Percentiles rank a stretch among this genome's conserved stretches.
phyloP scores from a whole-genome alignment of 2,888 invertebrate species.

The Pharmacophagus antenor region DNA sequence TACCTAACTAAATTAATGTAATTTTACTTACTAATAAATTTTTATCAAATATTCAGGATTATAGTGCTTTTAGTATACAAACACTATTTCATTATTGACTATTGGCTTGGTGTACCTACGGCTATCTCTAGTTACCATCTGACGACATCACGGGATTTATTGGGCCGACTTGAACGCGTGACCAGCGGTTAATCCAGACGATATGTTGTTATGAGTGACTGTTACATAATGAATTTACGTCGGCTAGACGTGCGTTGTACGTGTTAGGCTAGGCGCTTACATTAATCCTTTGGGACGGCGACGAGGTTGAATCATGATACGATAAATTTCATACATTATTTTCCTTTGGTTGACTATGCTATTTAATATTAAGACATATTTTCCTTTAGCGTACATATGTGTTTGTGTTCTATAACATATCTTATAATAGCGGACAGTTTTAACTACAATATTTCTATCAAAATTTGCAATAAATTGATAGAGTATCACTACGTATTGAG shows the following conservation, averaged over 20 bases:
- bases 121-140: constrained; percentile 47
- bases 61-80: neutral
- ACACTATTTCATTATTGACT: constrained; percentile 33
- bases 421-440: neutral
- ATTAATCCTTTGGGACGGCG: constrained; percentile 18
- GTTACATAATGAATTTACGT: constrained; percentile 38
- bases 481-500: constrained; percentile 31
- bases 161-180: constrained; percentile 40
- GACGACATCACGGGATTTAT: constrained; percentile 46
- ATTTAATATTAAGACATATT: neutral
- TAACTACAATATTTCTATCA: constrained; percentile 4
- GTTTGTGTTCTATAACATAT: neutral
- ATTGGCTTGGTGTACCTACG: constrained; percentile 35
- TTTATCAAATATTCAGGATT: neutral
- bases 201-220: constrained; percentile 44
- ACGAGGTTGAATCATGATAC: constrained; percentile 6
- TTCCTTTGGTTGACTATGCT: neutral
- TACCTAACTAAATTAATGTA: no score
- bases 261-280: constrained; percentile 23
- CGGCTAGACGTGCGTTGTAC: constrained; percentile 27
- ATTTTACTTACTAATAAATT: no score
- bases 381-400: no score
- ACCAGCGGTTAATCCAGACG: constrained; percentile 41
- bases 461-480: constrained; percentile 32
- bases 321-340: constrained; percentile 11